A percentile compares a stretch with the other conserved stretches of the same genome.
These are phyloP conservation scores for Malurus cyaneus DNA, from an alignment of 2,113 vertebrate genomes.

Conservation along the genomic window DNA sequence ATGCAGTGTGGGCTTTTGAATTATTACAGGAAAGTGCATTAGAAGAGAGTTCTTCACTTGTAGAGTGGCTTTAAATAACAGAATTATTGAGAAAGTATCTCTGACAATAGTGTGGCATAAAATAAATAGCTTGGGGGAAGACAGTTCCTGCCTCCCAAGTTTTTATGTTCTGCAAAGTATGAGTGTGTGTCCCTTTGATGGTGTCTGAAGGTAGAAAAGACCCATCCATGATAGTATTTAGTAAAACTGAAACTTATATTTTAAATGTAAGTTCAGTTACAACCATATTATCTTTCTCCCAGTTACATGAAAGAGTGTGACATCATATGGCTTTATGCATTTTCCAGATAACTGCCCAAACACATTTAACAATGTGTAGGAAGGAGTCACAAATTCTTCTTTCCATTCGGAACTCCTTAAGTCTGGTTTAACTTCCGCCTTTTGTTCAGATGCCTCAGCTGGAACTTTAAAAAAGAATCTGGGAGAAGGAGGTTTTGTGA, in stretches of 20 bases:
- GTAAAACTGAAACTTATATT: neutral
- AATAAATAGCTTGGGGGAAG: neutral
- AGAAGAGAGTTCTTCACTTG: neutral
- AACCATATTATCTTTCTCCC: neutral
- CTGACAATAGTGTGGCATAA: neutral
- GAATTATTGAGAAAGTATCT: neutral
- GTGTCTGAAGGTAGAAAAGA: neutral
- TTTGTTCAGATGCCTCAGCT: neutral
- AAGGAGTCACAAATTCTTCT: neutral
- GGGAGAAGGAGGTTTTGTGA: neutral
- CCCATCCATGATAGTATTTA: accelerated
- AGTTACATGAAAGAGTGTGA: neutral
- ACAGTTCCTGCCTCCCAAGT: neutral
- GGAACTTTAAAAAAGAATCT: neutral
- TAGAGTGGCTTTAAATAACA: neutral
- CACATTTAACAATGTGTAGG: neutral
- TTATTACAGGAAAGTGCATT: neutral
- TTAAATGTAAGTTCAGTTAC: neutral
- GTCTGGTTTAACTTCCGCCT: neutral
- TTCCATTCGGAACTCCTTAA: neutral
- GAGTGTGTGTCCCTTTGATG: neutral
- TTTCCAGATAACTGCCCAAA: neutral
- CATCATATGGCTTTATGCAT: neutral
- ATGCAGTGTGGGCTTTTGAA: neutral
- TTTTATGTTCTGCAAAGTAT: neutral